Conservation (phyloP, 1,140 invertebrate genomes). For the Maconellicoccus hirsutus region DNA sequence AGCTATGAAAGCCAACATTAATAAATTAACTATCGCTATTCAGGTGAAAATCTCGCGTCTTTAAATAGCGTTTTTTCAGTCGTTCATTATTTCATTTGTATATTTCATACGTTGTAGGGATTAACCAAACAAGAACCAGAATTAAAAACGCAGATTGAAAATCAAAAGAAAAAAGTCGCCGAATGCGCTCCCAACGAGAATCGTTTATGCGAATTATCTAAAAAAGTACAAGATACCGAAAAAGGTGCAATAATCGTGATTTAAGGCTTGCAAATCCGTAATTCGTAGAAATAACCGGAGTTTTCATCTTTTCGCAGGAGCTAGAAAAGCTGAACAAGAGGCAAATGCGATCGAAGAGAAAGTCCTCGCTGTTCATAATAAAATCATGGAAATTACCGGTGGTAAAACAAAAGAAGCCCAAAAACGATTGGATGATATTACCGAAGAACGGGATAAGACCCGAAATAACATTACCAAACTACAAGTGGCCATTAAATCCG, state of each 20-base stretch:
- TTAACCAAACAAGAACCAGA: conserved; percentile 42
- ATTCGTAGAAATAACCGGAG: too few relatives aligned
- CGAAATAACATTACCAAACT: conserved; percentile 58
- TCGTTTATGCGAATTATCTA: conserved; percentile 46
- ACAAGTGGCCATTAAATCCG: conserved; percentile 70
- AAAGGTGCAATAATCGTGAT: background rate
- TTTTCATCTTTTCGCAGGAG: conserved; percentile 31
- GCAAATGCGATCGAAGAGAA: conserved; percentile 47
- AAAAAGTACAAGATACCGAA: conserved; percentile 35
- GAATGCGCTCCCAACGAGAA: conserved; percentile 51
- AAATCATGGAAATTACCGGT: conserved; percentile 64
- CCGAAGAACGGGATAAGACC: conserved; percentile 57
- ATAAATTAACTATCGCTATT: conserved; percentile 44
- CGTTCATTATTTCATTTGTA: background rate
- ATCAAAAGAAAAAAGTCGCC: conserved; percentile 55
- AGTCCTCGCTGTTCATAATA: conserved; percentile 49
- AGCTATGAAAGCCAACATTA: conserved; percentile 38
- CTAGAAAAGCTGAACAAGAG: conserved; percentile 44
- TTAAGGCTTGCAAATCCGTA: background rate
- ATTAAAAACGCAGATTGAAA: conserved; percentile 49
- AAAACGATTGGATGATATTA: conserved; percentile 52
- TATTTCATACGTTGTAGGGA: conserved; percentile 33
- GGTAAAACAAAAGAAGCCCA: conserved; percentile 58
- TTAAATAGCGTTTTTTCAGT: background rate
- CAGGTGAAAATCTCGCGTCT: conserved; percentile 30